Conservation (phyloP, 2,888 invertebrate genomes). For the Melolontha melolontha region DNA sequence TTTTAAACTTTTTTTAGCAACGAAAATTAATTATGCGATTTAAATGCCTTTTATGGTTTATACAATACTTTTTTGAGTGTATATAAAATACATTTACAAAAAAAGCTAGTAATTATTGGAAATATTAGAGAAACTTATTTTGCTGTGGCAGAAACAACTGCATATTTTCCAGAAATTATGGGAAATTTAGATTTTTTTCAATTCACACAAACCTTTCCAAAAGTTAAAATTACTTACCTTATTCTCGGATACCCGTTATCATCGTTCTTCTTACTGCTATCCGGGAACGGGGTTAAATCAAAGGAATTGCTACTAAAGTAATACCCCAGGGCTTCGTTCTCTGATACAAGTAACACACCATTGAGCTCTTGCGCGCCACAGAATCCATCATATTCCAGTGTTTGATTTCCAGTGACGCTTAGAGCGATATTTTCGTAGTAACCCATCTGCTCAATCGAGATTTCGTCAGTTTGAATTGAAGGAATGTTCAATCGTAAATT, state of each 20-base stretch:
- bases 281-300: slow-evolving; percentile 57
- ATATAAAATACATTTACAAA: no score
- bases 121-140: no score
- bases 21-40: no score
- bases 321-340: slow-evolving; percentile 34
- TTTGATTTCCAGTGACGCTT: neutral
- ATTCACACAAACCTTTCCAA: no score
- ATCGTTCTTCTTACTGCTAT: slow-evolving; percentile 68
- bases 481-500: slow-evolving; percentile 55
- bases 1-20: no score
- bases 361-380: neutral
- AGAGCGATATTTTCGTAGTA: slow-evolving; percentile 40
- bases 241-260: slow-evolving; percentile 70
- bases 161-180: no score
- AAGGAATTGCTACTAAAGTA: slow-evolving; percentile 26
- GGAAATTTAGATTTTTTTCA: no score
- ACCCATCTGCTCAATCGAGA: slow-evolving; percentile 14
- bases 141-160: no score
- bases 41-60: no score
- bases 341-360: slow-evolving; percentile 9
- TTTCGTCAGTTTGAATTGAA: neutral
- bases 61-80: no score
- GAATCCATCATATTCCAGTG: neutral
- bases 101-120: no score
- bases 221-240: slow-evolving; percentile 63